phyloP scores from a whole-genome alignment of 2,888 invertebrate species.

The Rhagonycha lutea region DNA sequence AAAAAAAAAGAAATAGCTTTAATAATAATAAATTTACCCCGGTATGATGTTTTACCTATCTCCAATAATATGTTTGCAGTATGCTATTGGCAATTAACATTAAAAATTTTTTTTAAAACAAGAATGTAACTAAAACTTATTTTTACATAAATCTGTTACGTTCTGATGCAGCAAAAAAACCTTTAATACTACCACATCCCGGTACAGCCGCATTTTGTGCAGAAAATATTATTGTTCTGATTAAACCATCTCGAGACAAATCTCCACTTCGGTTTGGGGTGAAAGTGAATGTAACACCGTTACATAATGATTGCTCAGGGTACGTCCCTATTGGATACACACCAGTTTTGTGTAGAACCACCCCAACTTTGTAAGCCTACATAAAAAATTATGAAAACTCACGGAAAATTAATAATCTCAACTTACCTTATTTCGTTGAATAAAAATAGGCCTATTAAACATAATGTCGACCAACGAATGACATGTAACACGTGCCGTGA shows the following conservation, averaged over 20 bases:
- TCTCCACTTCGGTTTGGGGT: conserved; percentile 73
- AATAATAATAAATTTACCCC: background rate
- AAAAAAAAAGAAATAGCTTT: background rate
- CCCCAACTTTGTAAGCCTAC: conserved; percentile 79
- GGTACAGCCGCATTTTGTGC: background rate
- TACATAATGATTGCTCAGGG: conserved; percentile 67
- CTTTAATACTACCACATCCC: background rate
- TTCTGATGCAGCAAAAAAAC: background rate
- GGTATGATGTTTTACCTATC: background rate
- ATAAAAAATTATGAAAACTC: conserved; percentile 18
- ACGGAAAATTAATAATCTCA: background rate
- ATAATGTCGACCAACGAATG: conserved; percentile 76
- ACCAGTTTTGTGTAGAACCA: conserved; percentile 80
- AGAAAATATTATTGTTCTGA: conserved; percentile 77
- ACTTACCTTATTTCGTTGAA: conserved; percentile 70
- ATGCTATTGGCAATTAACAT: background rate
- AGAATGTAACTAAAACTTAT: background rate
- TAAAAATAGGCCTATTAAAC: conserved; percentile 79
- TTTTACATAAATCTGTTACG: conserved; percentile 19
- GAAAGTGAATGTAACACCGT: conserved; percentile 77
- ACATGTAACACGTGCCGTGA: conserved; percentile 76
- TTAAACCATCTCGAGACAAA: conserved; percentile 75
- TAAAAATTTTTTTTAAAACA: background rate
- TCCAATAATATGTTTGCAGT: background rate
- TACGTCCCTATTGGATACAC: conserved; percentile 82